phyloP scores from a whole-genome alignment of 1,140 invertebrate genomes.

The Meloidogyne floridensis region DNA sequence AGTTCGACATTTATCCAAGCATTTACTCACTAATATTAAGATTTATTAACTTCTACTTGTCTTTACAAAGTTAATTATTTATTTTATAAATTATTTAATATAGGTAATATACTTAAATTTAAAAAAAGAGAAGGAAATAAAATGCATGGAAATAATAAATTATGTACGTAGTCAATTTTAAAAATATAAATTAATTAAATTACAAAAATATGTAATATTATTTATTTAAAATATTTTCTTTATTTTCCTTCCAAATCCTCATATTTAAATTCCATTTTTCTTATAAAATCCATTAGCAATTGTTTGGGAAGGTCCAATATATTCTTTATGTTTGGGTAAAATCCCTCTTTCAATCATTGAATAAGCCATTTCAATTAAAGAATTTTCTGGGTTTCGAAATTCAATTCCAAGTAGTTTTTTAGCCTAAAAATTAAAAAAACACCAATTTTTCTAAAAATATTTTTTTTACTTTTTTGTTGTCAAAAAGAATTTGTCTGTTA shows the following conservation, averaged over 20 bases:
- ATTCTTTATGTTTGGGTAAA: conserved; percentile 65
- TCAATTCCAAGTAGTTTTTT: conserved; percentile 67
- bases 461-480: conserved; percentile 68
- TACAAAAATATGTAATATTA: too few species aligned
- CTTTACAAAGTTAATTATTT: too few species aligned
- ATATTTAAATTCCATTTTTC: neutral
- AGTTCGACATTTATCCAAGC: too few species aligned
- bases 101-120: too few species aligned
- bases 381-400: conserved; percentile 66
- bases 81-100: too few species aligned
- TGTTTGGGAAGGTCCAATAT: conserved; percentile 39
- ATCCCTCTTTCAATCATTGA: conserved; percentile 68
- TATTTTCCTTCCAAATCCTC: neutral
- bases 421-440: conserved; percentile 59
- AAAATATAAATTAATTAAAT: too few species aligned
- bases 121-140: too few species aligned
- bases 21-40: too few species aligned
- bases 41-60: too few species aligned
- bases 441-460: too few species aligned
- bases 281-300: conserved; percentile 6
- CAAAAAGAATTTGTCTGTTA: conserved; percentile 68
- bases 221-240: neutral
- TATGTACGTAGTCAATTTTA: too few species aligned
- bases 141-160: too few species aligned
- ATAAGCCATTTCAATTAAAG: conserved; percentile 67